Evolutionary conservation across 2,888 invertebrate species (phyloP).

Genomic region (Norana najaformis): DNA sequence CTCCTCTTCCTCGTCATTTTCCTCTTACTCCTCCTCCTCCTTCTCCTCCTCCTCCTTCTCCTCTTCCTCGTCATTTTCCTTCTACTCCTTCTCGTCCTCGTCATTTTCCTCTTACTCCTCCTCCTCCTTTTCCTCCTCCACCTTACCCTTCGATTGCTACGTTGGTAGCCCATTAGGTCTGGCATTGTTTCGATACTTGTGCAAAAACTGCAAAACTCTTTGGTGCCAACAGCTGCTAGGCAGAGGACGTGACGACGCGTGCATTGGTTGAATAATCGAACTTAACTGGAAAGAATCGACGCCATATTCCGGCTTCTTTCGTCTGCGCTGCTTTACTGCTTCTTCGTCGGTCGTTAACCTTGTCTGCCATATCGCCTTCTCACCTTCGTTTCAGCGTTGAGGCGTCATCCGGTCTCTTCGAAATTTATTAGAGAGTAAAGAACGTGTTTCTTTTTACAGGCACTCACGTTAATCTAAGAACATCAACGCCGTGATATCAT

Average conservation of each 20-base stretch:
- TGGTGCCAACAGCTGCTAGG: neutral
- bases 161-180: neutral
- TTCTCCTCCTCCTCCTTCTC: neutral
- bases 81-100: neutral
- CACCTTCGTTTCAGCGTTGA: neutral
- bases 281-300: neutral
- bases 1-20: neutral
- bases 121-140: neutral
- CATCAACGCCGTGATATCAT: neutral
- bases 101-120: neutral
- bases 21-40: neutral
- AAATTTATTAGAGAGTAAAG: neutral
- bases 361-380: neutral
- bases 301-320: neutral
- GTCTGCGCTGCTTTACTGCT: neutral
- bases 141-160: neutral
- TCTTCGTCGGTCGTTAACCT: neutral
- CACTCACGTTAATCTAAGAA: neutral
- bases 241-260: neutral
- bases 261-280: neutral
- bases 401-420: neutral
- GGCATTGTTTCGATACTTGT: neutral
- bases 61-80: neutral
- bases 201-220: neutral
- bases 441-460: too few relatives aligned